A percentile compares a stretch with the other conserved stretches of the same genome.
Conservation (phyloP, 2,113 vertebrate genomes). For the Ornithorhynchus anatinus region DNA sequence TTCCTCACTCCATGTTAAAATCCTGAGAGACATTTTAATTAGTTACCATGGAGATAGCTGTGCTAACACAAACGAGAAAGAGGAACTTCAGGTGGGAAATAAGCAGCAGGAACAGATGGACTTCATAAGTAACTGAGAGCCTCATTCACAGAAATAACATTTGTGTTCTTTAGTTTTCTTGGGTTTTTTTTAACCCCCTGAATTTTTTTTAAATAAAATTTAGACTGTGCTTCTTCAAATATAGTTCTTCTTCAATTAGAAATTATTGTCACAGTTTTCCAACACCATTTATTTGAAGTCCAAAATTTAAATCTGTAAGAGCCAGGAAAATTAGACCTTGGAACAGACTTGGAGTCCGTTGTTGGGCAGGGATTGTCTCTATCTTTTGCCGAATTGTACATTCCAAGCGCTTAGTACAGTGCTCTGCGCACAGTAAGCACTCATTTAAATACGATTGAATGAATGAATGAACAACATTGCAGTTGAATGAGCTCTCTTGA, state of each 20-base stretch:
- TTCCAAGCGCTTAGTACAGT: too few species aligned
- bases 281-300: conserved; percentile 52
- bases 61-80: neutral
- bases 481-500: conserved; percentile 45
- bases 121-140: conserved; percentile 7
- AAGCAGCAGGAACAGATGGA: conserved; percentile 24
- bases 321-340: conserved; percentile 23
- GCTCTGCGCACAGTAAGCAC: too few species aligned
- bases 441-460: too few species aligned
- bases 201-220: conserved; percentile 43
- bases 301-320: conserved; percentile 59
- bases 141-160: conserved; percentile 29
- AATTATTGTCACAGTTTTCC: too few species aligned
- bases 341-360: too few species aligned
- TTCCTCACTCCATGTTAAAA: neutral
- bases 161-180: conserved; percentile 24
- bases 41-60: conserved; percentile 4
- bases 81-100: conserved; percentile 13
- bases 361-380: too few species aligned
- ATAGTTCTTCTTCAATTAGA: too few species aligned
- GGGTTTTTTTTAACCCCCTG: conserved; percentile 8
- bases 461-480: conserved; percentile 28
- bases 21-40: conserved; percentile 42
- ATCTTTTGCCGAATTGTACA: too few species aligned
- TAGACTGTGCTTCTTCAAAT: conserved; percentile 55